Base-by-base conservation (phyloP, 2,113 vertebrate genomes). In the Meleagris gallopavo region DNA sequence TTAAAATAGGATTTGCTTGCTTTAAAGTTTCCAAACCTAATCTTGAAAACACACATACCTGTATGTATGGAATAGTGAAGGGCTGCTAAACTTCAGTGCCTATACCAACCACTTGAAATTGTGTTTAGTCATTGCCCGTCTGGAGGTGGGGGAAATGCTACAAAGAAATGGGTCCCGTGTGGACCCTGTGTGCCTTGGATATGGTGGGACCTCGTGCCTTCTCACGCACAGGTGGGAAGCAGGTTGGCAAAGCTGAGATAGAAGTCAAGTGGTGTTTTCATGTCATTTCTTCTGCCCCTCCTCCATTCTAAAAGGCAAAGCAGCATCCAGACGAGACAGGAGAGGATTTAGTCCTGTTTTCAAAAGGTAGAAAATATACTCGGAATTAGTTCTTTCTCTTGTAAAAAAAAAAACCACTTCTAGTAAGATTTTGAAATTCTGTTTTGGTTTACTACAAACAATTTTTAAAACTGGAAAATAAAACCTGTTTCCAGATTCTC, bases 201-300 rank as follows among this genome's bases (percentile, higher is more conserved):
- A 1, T 0, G 29, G 50, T 16, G 48, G 48, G 45, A 34, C 25
- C 20, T 8, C 3, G 0, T 61, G 57, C 66, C 58, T 60, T 29
- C 57, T 82, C 50, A 5, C 34, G 32, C 15, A 17, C 46, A 13
- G 69, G 24, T 50, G 36, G 32, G 32, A 86, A 78, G n/a, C 34
- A 61, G 46, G 7, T 61, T 38, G 10, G 11, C 86, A 58, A 88
- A 90, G 77, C 19, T 78, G 69, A 71, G 76, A 9, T 0, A 46
- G 41, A 29, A 55, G 58, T 58, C 38, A 45, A 83, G 52, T 60
- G 18, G 2, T 21, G 50, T 12, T 61, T 94, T 48, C 25, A 6
- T 43, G 34, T 24, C 25, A 52, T 62, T 54, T 72, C 11, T 79
- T 73, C 25, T 71, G 10, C 41, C 5, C 4, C 5, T 2, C 3